A percentile compares a stretch with the other conserved stretches of the same genome.
Conservation (phyloP, 2,113 vertebrate species). For the Cervus canadensis region DNA sequence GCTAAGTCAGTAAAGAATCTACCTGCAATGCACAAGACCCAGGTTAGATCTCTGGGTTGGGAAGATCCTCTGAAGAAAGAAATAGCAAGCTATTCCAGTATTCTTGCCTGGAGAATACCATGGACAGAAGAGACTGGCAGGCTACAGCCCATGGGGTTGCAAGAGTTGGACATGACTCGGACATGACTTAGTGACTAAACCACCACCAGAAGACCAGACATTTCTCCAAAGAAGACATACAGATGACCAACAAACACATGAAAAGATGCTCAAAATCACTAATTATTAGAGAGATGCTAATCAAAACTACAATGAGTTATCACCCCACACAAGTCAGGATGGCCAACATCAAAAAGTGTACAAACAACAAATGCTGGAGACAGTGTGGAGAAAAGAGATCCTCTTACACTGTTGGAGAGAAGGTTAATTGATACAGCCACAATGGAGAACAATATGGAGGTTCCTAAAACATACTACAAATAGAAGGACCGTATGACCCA, state of each 20-base stretch:
- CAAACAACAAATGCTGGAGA: not conserved
- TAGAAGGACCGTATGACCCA: not conserved
- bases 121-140: not conserved
- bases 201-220: not conserved
- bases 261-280: not conserved
- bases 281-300: not conserved
- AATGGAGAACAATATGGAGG: not conserved
- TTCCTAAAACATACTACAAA: not conserved
- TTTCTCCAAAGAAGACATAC: not conserved
- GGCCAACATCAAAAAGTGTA: not conserved
- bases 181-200: not conserved
- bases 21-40: not conserved
- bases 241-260: not conserved
- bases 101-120: not conserved
- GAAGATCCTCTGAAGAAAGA: not conserved
- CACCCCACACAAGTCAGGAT: not conserved
- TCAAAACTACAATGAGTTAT: not conserved
- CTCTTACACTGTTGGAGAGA: not conserved
- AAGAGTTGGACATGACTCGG: not conserved
- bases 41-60: not conserved
- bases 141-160: not conserved
- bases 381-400: not conserved
- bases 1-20: not conserved
- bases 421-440: not conserved
- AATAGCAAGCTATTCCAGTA: not conserved